Percentiles rank a stretch among this genome's conserved stretches.
phyloP scores from a whole-genome alignment of 2,113 vertebrate genomes.

The Thamnaconus septentrionalis region DNA sequence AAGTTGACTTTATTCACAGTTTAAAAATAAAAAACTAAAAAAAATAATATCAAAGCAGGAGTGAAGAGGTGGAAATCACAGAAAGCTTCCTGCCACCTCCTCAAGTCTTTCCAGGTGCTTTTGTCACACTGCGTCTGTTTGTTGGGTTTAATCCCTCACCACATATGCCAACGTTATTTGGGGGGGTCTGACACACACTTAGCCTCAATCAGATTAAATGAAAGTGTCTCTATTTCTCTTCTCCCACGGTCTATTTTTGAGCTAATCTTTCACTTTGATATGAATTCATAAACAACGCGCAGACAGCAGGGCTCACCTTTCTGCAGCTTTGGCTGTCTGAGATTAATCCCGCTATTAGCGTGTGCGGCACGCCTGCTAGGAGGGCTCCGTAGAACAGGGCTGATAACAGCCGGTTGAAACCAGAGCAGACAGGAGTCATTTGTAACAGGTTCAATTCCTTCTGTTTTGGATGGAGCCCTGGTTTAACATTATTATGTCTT shows the following conservation, averaged over 20 bases:
- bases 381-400: slow-evolving; percentile 23
- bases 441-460: too few species aligned
- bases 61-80: slow-evolving; percentile 17
- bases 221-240: slow-evolving; percentile 22
- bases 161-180: slow-evolving; percentile 8
- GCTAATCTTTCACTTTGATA: slow-evolving; percentile 46
- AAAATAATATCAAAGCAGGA: slow-evolving; percentile 25
- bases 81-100: slow-evolving; percentile 29
- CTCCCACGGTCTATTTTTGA: slow-evolving; percentile 32
- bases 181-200: slow-evolving; percentile 9
- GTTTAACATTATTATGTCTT: too few species aligned
- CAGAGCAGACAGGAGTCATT: background rate
- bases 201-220: slow-evolving; percentile 21
- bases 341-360: slow-evolving; percentile 54
- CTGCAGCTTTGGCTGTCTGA: slow-evolving; percentile 21
- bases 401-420: slow-evolving; percentile 27
- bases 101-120: slow-evolving; percentile 35
- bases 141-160: slow-evolving; percentile 8
- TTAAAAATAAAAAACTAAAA: too few species aligned
- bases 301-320: slow-evolving; percentile 37
- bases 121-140: slow-evolving; percentile 18
- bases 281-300: slow-evolving; percentile 39
- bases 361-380: slow-evolving; percentile 18
- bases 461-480: too few species aligned
- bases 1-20: too few species aligned